Percentiles rank a stretch among this genome's conserved stretches.
Conservation (phyloP, 2,888 invertebrate species). For the Rosalia funebris region DNA sequence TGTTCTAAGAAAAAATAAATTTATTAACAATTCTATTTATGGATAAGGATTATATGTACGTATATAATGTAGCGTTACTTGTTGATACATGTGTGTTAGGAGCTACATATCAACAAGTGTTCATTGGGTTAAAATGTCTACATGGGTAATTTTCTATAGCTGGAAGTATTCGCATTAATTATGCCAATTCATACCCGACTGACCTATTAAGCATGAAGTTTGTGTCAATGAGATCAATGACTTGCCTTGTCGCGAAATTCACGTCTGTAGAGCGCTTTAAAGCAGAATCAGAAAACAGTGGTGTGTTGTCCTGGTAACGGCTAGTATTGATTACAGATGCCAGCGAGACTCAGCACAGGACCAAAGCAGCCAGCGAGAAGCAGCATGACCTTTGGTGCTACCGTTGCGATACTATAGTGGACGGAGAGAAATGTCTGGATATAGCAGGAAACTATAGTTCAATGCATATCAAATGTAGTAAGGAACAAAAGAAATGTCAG, state of each 20-base stretch:
- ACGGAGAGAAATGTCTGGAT: slow-evolving; percentile 78
- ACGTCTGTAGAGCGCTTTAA: slow-evolving; percentile 17
- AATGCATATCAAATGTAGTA: slow-evolving; percentile 78
- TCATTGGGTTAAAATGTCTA: no score
- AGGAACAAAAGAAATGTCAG: slow-evolving; percentile 82
- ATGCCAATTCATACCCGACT: not conserved
- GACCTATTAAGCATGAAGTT: slow-evolving; percentile 20
- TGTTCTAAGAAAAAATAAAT: no score
- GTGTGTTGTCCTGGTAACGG: slow-evolving; percentile 47
- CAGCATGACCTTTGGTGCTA: slow-evolving; percentile 85
- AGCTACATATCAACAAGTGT: no score
- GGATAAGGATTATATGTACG: no score
- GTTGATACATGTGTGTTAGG: no score
- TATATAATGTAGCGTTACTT: no score
- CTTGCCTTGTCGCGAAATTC: slow-evolving; percentile 10
- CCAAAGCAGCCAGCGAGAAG: slow-evolving; percentile 81
- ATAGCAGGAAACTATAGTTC: slow-evolving; percentile 68
- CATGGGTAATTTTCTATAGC: no score
- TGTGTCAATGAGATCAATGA: slow-evolving; percentile 25
- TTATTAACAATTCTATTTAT: no score
- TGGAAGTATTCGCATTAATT: no score
- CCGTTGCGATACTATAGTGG: slow-evolving; percentile 80
- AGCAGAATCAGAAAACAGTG: slow-evolving; percentile 31
- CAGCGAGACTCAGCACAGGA: slow-evolving; percentile 69
- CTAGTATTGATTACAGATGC: slow-evolving; percentile 54